phyloP scores from a whole-genome alignment of 2,797 vertebrate genomes.

The Sphaeramia orbicularis region DNA sequence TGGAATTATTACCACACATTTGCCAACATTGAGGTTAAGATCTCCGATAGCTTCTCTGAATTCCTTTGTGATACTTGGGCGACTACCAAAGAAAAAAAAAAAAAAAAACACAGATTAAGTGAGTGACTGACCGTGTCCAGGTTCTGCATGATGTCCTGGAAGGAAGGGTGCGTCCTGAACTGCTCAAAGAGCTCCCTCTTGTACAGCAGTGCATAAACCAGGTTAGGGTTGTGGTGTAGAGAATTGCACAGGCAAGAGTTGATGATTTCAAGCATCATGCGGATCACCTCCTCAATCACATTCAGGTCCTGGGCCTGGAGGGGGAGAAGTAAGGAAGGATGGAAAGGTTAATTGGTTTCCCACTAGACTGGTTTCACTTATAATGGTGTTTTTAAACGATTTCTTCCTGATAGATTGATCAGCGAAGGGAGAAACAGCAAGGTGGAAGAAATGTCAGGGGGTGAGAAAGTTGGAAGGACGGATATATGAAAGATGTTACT shows the following conservation, averaged over 20 bases:
- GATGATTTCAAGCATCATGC: constrained; percentile 99
- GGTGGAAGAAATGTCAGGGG: constrained; percentile 13
- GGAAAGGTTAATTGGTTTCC: constrained; percentile 81
- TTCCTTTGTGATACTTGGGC: constrained; percentile 3
- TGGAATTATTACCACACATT: constrained; percentile 38
- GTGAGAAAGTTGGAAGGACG: constrained; percentile 7
- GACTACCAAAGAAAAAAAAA: neutral
- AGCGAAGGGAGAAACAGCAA: constrained; percentile 33
- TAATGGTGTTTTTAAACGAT: constrained; percentile 68
- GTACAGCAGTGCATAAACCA: constrained; percentile 96
- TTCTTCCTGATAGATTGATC: constrained; percentile 59
- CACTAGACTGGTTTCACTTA: constrained; percentile 71
- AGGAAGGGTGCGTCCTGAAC: constrained; percentile 95
- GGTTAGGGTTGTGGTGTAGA: constrained; percentile 97
- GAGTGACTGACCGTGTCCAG: constrained; percentile 91
- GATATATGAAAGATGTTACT: constrained; percentile 33
- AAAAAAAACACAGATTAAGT: neutral
- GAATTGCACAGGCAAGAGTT: constrained; percentile 97
- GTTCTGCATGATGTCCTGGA: constrained; percentile 99
- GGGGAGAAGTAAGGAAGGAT: constrained; percentile 45
- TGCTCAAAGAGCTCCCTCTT: constrained; percentile 98
- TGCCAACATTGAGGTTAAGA: neutral
- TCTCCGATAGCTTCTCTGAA: neutral
- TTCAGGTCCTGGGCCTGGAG: constrained; percentile 94
- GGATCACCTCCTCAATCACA: constrained; percentile 98